phyloP scores from a whole-genome alignment of 2,888 invertebrate genomes.

The Aphodius sticticus region DNA sequence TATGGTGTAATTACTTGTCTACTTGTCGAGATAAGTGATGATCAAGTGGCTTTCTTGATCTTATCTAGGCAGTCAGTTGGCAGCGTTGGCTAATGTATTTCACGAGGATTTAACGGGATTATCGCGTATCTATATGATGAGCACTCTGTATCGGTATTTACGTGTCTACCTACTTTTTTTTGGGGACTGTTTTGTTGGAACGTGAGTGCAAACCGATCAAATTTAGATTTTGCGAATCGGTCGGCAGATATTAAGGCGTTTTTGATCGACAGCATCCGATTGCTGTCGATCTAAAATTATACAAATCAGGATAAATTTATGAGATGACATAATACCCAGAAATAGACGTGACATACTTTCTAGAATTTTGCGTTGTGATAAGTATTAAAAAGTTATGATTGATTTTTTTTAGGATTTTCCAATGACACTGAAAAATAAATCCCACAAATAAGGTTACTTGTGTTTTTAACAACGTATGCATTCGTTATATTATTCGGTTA shows the following conservation, averaged over 20 bases:
- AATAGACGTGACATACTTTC: background rate
- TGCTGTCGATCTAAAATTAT: background rate
- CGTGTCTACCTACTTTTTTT: background rate
- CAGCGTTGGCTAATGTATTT: constrained; percentile 15
- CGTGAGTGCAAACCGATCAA: background rate
- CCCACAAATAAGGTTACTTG: no score
- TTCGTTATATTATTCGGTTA: no score
- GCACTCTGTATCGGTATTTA: background rate
- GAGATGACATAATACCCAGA: background rate
- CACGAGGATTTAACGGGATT: background rate
- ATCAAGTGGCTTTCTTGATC: constrained; percentile 37
- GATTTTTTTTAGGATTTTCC: no score
- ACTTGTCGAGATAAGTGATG: constrained; percentile 37
- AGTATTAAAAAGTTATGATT: no score
- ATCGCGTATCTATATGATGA: background rate
- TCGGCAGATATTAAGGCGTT: background rate
- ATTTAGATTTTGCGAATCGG: background rate
- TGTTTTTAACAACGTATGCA: no score
- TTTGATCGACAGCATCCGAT: background rate
- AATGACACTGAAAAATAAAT: no score
- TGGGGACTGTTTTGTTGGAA: background rate
- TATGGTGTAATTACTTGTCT: constrained; percentile 39
- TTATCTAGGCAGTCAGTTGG: constrained; percentile 21
- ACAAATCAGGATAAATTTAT: background rate
- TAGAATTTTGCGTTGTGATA: no score